Evolutionary conservation across 2,888 invertebrate species (phyloP), one percentile per base, ranked within the genome.

Genomic region (Octodonta nipae): DNA sequence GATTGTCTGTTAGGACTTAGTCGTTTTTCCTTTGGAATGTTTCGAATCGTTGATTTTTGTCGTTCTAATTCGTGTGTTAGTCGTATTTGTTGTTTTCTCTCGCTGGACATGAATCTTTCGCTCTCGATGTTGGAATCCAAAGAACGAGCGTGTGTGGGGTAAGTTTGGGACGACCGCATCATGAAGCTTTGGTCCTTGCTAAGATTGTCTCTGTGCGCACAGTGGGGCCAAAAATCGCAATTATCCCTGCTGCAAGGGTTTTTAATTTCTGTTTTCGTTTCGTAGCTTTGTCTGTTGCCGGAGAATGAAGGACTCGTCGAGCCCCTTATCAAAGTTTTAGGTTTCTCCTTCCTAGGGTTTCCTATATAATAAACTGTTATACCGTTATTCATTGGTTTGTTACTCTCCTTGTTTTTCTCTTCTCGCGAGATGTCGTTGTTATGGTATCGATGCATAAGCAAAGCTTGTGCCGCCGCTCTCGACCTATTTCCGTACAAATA

Each of bases 151-250:
- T 68, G 65, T 2, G 64, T 60, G 1, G 70, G 70, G 42, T 71
- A 70, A 45, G 68, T 70, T 44, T 70, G 69, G 0, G 68, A 68
- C 2, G 64, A 47, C 28, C 65, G 58, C 65, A 68, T 68, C 27
- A 52, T 52, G 13, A 54, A 49, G 36, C 51, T 52, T 8, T 47
- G 42, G 16, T 53, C 49, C 25, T 46, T 49, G 29, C 44, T 51
- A 26, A 52, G 36, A 12, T 52, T 56, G 22, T 67, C 65, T 12
- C 67, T 55, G 40, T 67, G 68, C 0, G 65, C 62, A 44, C 69
- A 68, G 34, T 68, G 68, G 10, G 75, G 73, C 75, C 75, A 75
- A 56, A 71, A 75, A 45, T 73, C 70, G 49, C 74, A 74, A 7
- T 67, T 66, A 38, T 64, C 67, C 30, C 66, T 64, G 46, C 63